Evolutionary conservation across 92 coral and sea anemone genomes (phyloP).

Genomic region (Scolanthus callimorphus): DNA sequence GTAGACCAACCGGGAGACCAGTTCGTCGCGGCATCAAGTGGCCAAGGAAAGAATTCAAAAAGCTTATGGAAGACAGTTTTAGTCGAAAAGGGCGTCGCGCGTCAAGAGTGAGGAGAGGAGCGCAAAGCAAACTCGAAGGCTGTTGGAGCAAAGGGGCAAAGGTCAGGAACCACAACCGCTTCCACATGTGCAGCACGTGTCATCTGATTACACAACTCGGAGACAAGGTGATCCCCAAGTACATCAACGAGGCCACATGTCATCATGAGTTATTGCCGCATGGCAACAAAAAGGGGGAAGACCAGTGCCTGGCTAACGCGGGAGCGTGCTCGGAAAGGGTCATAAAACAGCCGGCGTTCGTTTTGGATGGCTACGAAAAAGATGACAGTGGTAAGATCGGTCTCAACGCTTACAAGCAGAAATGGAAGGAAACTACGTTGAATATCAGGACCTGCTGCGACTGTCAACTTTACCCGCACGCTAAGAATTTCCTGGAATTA

Average conservation of each 20-base stretch:
- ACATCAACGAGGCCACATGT: conserved; percentile 59
- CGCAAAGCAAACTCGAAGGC: background rate
- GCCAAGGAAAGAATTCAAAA: background rate
- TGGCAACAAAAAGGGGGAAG: background rate
- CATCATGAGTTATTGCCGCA: background rate
- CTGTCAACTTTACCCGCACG: conserved; percentile 18
- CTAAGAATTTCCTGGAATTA: too few relatives aligned
- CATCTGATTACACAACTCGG: conserved; percentile 26
- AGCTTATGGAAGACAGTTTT: too few relatives aligned
- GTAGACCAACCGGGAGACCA: background rate
- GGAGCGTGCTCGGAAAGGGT: conserved; percentile 14
- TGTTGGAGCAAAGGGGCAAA: conserved; percentile 7
- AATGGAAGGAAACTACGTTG: background rate
- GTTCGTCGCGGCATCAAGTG: background rate
- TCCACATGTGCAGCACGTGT: conserved; percentile 52
- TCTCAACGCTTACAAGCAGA: conserved; percentile 1
- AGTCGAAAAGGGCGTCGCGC: background rate
- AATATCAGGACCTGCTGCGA: conserved; percentile 8
- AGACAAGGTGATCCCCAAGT: conserved; percentile 19
- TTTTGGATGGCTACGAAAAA: background rate
- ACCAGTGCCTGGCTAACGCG: conserved; percentile 7
- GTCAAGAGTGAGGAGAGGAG: conserved; percentile 1
- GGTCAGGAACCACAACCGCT: background rate
- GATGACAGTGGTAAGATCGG: background rate
- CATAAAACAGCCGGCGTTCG: conserved; percentile 4